Percentiles rank a stretch among this genome's conserved stretches.
These are phyloP conservation scores for Lontra canadensis DNA, from an alignment of 2,113 vertebrate species.

Conservation along the genomic window DNA sequence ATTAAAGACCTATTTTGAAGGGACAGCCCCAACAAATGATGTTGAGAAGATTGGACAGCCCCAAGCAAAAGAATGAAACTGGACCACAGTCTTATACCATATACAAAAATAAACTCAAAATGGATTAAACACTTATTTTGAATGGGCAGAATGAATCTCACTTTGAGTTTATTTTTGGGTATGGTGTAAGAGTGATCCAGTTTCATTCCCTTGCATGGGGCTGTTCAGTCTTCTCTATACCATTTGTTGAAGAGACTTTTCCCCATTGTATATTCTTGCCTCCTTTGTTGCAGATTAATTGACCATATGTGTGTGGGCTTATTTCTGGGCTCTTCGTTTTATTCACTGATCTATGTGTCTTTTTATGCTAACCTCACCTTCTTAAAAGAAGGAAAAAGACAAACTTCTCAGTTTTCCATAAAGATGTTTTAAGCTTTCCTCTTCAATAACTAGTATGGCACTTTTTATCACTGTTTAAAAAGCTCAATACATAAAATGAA, in stretches of 20 bases:
- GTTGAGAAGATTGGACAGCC: not conserved
- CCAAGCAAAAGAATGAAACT: not conserved
- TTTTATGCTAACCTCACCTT: not conserved
- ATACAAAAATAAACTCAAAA: not conserved
- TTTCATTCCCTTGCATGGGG: not conserved
- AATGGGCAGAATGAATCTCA: not conserved
- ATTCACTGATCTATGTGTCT: not conserved
- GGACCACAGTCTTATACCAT: not conserved
- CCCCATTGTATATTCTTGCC: not conserved
- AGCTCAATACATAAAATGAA: constrained; percentile 69
- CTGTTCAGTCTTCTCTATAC: not conserved
- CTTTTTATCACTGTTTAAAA: constrained; percentile 72
- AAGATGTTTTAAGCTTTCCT: constrained; percentile 38
- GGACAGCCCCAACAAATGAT: not conserved
- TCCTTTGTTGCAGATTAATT: not conserved
- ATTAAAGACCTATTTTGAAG: not conserved
- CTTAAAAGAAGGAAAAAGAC: constrained; percentile 46
- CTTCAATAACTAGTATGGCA: not conserved
- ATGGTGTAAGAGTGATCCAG: not conserved
- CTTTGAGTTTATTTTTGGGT: not conserved
- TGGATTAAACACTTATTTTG: not conserved
- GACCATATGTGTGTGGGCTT: not conserved
- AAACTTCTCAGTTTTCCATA: constrained; percentile 48
- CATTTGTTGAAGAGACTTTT: not conserved
- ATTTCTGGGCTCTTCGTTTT: not conserved